Conservation (phyloP, 2,797 vertebrate genomes). For the Bryconaethiops microstoma region DNA sequence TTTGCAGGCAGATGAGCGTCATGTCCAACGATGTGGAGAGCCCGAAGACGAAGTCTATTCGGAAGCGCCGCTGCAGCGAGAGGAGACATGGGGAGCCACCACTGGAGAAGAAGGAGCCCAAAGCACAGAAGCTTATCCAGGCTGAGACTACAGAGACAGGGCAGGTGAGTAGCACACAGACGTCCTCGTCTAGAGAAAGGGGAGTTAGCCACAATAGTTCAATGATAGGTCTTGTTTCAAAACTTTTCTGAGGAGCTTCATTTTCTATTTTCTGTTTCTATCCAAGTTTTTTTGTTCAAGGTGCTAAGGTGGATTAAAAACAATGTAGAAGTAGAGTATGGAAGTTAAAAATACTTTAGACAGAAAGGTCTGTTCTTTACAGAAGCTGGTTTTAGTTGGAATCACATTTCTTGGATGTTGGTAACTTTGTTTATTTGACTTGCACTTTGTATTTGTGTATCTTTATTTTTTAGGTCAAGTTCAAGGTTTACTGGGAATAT, state of each 20-base stretch:
- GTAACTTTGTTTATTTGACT: not conserved
- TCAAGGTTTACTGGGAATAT: conserved; percentile 88
- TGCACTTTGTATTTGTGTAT: not conserved
- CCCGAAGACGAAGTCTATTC: conserved; percentile 75
- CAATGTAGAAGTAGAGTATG: not conserved
- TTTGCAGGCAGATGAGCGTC: conserved; percentile 87
- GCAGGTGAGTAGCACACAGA: conserved; percentile 69
- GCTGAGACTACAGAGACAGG: conserved; percentile 86
- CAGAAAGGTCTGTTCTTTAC: too few relatives aligned
- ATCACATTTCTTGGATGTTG: not conserved
- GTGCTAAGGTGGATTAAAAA: not conserved
- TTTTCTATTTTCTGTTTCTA: too few relatives aligned
- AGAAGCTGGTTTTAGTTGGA: not conserved
- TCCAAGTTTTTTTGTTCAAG: not conserved
- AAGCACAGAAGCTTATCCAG: conserved; percentile 81
- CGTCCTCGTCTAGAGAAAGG: conserved; percentile 17
- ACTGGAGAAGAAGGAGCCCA: conserved; percentile 70
- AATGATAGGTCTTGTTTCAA: not conserved
- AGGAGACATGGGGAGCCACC: conserved; percentile 72
- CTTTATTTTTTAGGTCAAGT: conserved; percentile 82
- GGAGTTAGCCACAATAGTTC: not conserved
- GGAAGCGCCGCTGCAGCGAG: conserved; percentile 75
- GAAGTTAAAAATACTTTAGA: not conserved
- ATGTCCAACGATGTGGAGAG: conserved; percentile 86
- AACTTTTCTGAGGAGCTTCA: not conserved